Evolutionary conservation across 2,113 vertebrate genomes (phyloP).

Genomic region (Spea multiplicata): DNA sequence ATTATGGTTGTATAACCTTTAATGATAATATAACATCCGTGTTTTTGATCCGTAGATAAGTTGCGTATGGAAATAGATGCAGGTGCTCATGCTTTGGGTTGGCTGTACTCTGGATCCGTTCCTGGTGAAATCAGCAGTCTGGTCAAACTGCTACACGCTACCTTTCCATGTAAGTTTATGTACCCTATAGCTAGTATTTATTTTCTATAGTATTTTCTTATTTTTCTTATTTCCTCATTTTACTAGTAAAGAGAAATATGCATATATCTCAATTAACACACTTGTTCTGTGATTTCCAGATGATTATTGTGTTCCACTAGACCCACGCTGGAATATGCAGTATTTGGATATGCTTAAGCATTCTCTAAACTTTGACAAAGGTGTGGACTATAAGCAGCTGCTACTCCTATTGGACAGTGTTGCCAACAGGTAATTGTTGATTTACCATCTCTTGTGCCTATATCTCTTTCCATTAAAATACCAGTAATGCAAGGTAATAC

Average conservation of each 20-base stretch:
- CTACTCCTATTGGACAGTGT: constrained; percentile 80
- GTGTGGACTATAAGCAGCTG: constrained; percentile 77
- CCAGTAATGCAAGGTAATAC: too few relatives aligned
- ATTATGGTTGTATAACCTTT: too few relatives aligned
- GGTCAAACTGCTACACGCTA: constrained; percentile 82
- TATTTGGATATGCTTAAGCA: constrained; percentile 86
- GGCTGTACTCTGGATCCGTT: constrained; percentile 82
- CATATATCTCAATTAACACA: too few relatives aligned
- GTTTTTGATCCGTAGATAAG: constrained; percentile 61
- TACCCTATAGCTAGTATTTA: too few relatives aligned
- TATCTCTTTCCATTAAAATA: too few relatives aligned
- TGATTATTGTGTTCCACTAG: constrained; percentile 83
- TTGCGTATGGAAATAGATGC: constrained; percentile 79
- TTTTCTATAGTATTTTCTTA: background rate
- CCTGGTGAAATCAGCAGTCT: constrained; percentile 77
- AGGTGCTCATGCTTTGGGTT: constrained; percentile 77
- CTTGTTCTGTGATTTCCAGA: constrained; percentile 63
- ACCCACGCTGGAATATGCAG: constrained; percentile 96
- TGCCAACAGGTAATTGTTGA: constrained; percentile 77
- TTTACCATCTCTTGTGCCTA: too few relatives aligned
- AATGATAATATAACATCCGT: too few relatives aligned
- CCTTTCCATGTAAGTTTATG: constrained; percentile 73
- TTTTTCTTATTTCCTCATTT: background rate
- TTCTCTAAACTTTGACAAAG: constrained; percentile 83
- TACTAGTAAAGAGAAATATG: background rate